phyloP scores from a whole-genome alignment of 2,113 vertebrate species.

The Fukomys damarensis region DNA sequence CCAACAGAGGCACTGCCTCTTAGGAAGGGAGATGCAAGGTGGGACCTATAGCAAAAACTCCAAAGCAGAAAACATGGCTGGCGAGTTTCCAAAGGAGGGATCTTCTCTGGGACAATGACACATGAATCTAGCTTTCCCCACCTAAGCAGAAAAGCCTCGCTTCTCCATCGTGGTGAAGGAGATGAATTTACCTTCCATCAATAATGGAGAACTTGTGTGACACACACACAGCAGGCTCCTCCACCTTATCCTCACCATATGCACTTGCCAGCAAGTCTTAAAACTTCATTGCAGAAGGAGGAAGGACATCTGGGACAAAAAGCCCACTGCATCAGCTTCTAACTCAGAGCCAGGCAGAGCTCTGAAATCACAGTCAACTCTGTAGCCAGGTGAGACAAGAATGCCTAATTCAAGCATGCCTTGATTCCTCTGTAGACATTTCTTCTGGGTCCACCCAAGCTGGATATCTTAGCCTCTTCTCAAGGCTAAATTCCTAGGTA shows the following conservation, averaged over 20 bases:
- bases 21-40: background rate
- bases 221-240: background rate
- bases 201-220: background rate
- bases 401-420: background rate
- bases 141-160: background rate
- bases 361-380: background rate
- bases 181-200: background rate
- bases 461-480: background rate
- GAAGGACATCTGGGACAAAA: background rate
- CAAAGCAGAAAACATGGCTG: background rate
- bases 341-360: background rate
- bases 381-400: background rate
- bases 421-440: background rate
- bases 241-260: background rate
- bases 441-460: background rate
- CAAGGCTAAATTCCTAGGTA: background rate
- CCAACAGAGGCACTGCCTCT: background rate
- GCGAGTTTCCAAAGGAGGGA: background rate
- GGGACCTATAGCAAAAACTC: background rate
- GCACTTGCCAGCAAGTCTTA: background rate
- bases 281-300: background rate
- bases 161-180: background rate
- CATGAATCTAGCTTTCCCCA: background rate
- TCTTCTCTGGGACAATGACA: background rate
- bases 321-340: background rate